Evolutionary conservation across 2,113 vertebrate genomes (phyloP).

Genomic region (Emydocephalus ijimae): DNA sequence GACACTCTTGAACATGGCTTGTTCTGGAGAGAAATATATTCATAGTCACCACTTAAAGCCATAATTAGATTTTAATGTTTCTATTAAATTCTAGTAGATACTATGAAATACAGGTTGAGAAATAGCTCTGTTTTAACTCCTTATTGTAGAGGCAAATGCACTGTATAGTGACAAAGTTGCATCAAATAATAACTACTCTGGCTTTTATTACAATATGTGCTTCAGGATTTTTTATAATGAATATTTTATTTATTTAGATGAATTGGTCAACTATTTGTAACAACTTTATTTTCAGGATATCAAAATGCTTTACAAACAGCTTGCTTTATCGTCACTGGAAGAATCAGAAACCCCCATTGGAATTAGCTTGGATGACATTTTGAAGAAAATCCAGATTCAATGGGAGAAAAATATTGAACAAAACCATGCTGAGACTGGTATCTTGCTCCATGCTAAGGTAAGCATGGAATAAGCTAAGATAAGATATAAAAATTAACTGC

Average conservation of each 20-base stretch:
- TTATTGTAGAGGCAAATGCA: not conserved
- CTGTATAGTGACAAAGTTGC: not conserved
- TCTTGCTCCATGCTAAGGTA: constrained; percentile 84
- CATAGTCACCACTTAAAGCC: not conserved
- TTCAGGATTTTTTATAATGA: constrained; percentile 12
- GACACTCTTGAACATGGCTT: not conserved
- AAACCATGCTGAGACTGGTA: constrained; percentile 78
- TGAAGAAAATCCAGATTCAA: constrained; percentile 83
- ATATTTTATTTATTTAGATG: not conserved
- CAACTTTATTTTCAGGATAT: constrained; percentile 77
- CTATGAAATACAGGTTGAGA: not conserved
- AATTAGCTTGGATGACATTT: constrained; percentile 85
- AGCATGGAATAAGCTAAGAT: constrained; percentile 14
- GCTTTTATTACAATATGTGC: not conserved
- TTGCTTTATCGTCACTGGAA: constrained; percentile 83
- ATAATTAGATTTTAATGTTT: not conserved
- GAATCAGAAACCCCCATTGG: constrained; percentile 77
- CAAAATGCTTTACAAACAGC: constrained; percentile 83
- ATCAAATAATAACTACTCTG: not conserved
- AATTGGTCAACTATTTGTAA: not conserved
- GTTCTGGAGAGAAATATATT: not conserved
- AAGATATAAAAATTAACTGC: not conserved
- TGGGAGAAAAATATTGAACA: constrained; percentile 90
- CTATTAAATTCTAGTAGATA: not conserved
- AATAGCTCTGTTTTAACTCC: not conserved